Base-by-base conservation (phyloP, 2,113 vertebrate species). In the Daubentonia madagascariensis region DNA sequence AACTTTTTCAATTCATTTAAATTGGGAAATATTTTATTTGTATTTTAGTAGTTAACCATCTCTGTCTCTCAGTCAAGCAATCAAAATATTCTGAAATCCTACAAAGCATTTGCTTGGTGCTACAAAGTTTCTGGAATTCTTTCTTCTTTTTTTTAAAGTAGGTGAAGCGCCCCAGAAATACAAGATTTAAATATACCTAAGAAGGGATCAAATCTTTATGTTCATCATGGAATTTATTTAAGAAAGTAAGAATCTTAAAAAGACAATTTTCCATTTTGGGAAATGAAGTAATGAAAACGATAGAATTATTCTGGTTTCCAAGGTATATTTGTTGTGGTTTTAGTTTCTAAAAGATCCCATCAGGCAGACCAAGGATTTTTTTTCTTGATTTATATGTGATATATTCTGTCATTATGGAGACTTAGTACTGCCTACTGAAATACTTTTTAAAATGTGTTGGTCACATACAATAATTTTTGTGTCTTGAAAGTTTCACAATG, bases 231-330 rank as follows among this genome's bases (percentile, higher is more conserved):
- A 81, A 13, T 86, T 90, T 63, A 40, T 70, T n/a, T 79, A 79
- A 96, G 25, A 97, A 97, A 68, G 16, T 84, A 68, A 91, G 37
- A 43, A 76, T 81, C 3, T 90, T 84, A 43, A 50, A 84, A 78
- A 83, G 0, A 50, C 1, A 63, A 5, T 32, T 70, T 95, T 95
- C 11, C 37, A 61, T 37, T 83, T 81, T 25, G 23, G 37, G 48
- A 91, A 61, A 70, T 72, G 48, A 92, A 90, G 48, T 63, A 67
- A 43, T 78, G 43, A 79, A 96, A 90, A 57, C 65, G 35, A 94
- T 18, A 72, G 32, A 93, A 90, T 23, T 70, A 75, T 79, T 67
- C 13, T 40, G 30, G 20, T 90, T 94, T 79, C 2, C 40, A 76
- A 94, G 14, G 37, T 80, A 67, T 85, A 76, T 32, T 63, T 91